Evolutionary conservation across 2,888 invertebrate genomes (phyloP).

Genomic region (Drosophila greeni): DNA sequence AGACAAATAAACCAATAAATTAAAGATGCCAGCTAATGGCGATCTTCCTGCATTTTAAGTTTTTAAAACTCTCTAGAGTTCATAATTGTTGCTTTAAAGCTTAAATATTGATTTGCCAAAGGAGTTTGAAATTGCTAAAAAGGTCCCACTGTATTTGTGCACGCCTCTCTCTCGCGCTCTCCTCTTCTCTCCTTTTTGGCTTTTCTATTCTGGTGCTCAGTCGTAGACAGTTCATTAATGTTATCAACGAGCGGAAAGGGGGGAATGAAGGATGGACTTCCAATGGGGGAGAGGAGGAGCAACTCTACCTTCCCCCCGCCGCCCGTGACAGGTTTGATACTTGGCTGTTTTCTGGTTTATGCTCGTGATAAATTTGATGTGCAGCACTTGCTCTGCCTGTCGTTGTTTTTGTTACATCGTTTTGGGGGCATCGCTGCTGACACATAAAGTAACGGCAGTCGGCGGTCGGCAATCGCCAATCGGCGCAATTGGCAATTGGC

Average conservation of each 20-base stretch:
- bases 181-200: constrained; percentile 36
- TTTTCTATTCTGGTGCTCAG: constrained; percentile 70
- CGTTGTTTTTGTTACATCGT: constrained; percentile 14
- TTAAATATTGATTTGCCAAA: neutral
- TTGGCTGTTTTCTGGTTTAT: constrained; percentile 37
- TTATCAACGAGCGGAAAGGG: constrained; percentile 60
- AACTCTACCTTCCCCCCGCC: neutral
- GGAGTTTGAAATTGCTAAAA: neutral
- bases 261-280: constrained; percentile 37
- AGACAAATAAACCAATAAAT: neutral
- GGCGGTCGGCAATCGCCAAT: constrained; percentile 27
- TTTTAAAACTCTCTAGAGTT: neutral
- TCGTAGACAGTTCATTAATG: constrained; percentile 71
- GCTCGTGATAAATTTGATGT: constrained; percentile 44
- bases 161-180: constrained; percentile 5
- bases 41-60: neutral
- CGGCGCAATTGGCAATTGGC: constrained; percentile 41
- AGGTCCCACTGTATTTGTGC: constrained; percentile 21
- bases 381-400: constrained; percentile 42
- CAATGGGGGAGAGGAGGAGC: neutral
- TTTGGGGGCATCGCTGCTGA: constrained; percentile 30
- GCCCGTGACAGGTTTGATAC: constrained; percentile 36
- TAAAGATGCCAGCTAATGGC: neutral
- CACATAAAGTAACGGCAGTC: constrained; percentile 45
- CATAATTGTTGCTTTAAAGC: neutral